A percentile compares a stretch with the other conserved stretches of the same genome.
Evolutionary conservation across 2,113 vertebrate genomes (phyloP).

Genomic region (Xiphorhynchus elegans): DNA sequence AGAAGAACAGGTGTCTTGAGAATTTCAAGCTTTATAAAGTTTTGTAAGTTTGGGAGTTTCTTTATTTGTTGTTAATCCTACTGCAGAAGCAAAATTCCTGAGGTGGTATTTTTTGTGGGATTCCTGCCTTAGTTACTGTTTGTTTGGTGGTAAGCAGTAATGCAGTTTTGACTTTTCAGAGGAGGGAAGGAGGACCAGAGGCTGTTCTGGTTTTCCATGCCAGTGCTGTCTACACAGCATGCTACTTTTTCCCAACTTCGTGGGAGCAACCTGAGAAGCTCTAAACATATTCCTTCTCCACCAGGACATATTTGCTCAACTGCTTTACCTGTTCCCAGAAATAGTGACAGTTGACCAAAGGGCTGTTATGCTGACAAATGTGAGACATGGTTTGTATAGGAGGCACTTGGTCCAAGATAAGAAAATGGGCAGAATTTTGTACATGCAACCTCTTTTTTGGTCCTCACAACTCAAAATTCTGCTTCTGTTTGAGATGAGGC

Average conservation of each 20-base stretch:
- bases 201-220: background rate
- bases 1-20: slow-evolving; percentile 26
- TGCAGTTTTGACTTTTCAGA: background rate
- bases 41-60: background rate
- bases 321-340: background rate
- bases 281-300: background rate
- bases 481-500: background rate
- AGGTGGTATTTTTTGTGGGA: background rate
- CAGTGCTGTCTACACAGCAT: rapidly evolving
- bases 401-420: background rate
- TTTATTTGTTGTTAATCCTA: slow-evolving; percentile 33
- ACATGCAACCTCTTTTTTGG: background rate
- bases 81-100: background rate
- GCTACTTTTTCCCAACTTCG: background rate
- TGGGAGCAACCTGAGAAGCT: background rate
- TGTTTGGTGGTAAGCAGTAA: background rate
- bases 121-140: background rate
- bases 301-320: background rate
- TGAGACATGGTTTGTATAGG: rapidly evolving
- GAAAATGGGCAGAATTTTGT: background rate
- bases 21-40: slow-evolving; percentile 6
- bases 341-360: background rate
- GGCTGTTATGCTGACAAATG: background rate
- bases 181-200: background rate
- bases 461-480: background rate